Percentiles rank a stretch among this genome's conserved stretches.
Conservation (phyloP, 2,113 vertebrate species). For the Cyanoliseus patagonus region DNA sequence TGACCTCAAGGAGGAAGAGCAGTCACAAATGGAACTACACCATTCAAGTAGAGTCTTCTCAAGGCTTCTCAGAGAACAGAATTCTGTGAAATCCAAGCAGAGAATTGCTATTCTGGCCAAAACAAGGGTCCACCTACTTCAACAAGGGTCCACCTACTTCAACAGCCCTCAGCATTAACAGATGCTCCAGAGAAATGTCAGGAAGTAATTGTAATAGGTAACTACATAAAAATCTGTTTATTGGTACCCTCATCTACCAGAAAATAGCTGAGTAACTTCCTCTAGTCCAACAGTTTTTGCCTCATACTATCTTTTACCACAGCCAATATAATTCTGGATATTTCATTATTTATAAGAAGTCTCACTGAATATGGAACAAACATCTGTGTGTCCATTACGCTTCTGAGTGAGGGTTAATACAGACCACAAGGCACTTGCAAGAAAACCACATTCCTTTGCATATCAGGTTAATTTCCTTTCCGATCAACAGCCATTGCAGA, state of each 20-base stretch:
- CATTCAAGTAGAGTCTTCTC: neutral
- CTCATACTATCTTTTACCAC: neutral
- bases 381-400: neutral
- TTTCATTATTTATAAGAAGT: neutral
- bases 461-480: neutral
- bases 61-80: neutral
- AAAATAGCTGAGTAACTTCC: neutral
- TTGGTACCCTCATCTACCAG: neutral
- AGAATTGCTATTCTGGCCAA: neutral
- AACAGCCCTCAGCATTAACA: neutral
- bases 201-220: fast-evolving
- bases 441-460: neutral
- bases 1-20: neutral
- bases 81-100: neutral
- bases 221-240: neutral
- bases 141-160: neutral
- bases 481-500: neutral
- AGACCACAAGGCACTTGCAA: neutral
- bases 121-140: fast-evolving
- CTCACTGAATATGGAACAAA: neutral
- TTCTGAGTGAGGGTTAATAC: neutral
- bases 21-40: neutral
- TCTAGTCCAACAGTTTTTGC: neutral
- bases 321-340: neutral
- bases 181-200: neutral